Evolutionary conservation across 2,797 vertebrate genomes (phyloP).

Genomic region (Bradypodion ventrale): DNA sequence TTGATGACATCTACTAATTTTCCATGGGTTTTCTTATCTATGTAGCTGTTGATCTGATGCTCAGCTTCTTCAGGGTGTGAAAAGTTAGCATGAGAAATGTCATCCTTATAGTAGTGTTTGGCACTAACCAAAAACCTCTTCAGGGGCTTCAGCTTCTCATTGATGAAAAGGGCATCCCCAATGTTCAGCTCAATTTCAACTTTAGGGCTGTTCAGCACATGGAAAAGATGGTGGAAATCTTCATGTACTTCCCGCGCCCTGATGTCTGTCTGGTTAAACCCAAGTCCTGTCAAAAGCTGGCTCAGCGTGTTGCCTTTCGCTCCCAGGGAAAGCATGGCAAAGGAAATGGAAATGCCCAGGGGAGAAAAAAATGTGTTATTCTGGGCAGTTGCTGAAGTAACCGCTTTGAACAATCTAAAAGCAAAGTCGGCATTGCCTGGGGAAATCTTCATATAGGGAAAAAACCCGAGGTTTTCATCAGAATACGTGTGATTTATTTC

Average conservation of each 20-base stretch:
- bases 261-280: slow-evolving; percentile 62
- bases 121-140: slow-evolving; percentile 45
- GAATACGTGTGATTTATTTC: no score
- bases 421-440: slow-evolving; percentile 70
- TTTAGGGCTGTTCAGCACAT: slow-evolving; percentile 32
- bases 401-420: slow-evolving; percentile 76
- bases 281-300: slow-evolving; percentile 78
- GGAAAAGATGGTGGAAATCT: slow-evolving; percentile 68
- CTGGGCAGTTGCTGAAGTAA: slow-evolving; percentile 59
- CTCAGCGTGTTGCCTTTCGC: slow-evolving; percentile 72
- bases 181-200: slow-evolving; percentile 63
- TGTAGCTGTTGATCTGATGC: slow-evolving; percentile 78
- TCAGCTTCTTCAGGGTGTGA: slow-evolving; percentile 61
- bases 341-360: slow-evolving; percentile 54
- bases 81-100: slow-evolving; percentile 74
- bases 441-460: background rate
- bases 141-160: background rate
- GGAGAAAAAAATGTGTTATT: slow-evolving; percentile 67
- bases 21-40: slow-evolving; percentile 77
- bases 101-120: slow-evolving; percentile 67
- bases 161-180: slow-evolving; percentile 76
- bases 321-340: slow-evolving; percentile 81
- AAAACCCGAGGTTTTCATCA: background rate
- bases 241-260: slow-evolving; percentile 62
- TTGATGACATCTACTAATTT: slow-evolving; percentile 77